Conservation (phyloP, 2,797 vertebrate genomes). For the Arnoldichthys spilopterus region DNA sequence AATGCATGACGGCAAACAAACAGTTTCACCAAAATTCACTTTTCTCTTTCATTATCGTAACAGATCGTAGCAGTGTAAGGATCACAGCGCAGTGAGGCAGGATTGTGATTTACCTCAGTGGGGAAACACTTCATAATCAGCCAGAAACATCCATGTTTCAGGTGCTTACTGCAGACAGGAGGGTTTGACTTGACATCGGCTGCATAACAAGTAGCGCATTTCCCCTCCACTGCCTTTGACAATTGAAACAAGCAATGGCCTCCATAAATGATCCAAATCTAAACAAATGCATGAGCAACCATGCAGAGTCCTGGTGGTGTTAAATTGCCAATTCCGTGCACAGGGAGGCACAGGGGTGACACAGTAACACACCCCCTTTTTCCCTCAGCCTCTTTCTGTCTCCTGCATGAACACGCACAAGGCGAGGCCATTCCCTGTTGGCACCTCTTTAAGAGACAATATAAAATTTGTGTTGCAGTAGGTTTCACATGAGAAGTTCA, state of each 20-base stretch:
- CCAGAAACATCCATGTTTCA: constrained; percentile 72
- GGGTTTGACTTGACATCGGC: constrained; percentile 76
- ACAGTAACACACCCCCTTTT: constrained; percentile 20
- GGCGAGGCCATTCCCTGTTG: constrained; percentile 15
- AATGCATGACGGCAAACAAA: constrained; percentile 29
- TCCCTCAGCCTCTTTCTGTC: neutral
- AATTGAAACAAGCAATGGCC: constrained; percentile 72
- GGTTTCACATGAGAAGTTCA: constrained; percentile 22
- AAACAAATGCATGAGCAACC: constrained; percentile 44
- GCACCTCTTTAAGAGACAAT: constrained; percentile 27
- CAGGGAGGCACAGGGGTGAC: neutral
- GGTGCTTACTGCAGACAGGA: constrained; percentile 71
- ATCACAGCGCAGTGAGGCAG: constrained; percentile 45
- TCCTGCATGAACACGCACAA: neutral
- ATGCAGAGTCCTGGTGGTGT: constrained; percentile 57
- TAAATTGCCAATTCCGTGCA: constrained; percentile 44
- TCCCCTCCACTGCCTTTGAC: constrained; percentile 72
- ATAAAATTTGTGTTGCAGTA: constrained; percentile 20
- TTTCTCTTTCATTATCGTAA: constrained; percentile 43
- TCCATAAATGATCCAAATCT: constrained; percentile 66
- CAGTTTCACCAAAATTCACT: constrained; percentile 21
- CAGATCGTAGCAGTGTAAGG: constrained; percentile 24
- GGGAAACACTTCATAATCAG: constrained; percentile 66
- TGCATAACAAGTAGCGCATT: constrained; percentile 78
- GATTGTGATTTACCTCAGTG: constrained; percentile 59